phyloP scores from a whole-genome alignment of 2,888 invertebrate species.

The Microctonus hyperodae region DNA sequence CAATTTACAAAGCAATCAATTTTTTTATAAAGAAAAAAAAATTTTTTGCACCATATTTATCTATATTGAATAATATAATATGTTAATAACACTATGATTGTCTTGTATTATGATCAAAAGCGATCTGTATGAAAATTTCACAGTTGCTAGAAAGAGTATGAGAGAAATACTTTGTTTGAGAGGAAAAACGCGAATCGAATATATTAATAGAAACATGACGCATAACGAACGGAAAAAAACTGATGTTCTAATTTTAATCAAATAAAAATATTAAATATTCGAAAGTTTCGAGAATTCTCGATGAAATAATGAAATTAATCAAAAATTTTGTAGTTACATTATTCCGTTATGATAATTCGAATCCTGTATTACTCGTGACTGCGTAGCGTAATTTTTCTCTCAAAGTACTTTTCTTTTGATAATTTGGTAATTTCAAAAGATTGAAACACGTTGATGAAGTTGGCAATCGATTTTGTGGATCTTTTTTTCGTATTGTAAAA shows the following conservation, averaged over 20 bases:
- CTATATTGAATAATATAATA: too few relatives aligned
- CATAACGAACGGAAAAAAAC: background rate
- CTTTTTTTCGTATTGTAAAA: slow-evolving; percentile 95
- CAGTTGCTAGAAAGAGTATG: background rate
- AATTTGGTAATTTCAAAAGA: slow-evolving; percentile 96
- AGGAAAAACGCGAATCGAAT: slow-evolving; percentile 4
- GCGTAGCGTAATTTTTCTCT: slow-evolving; percentile 97
- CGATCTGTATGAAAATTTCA: background rate
- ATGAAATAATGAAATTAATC: slow-evolving; percentile 24
- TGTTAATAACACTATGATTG: too few relatives aligned
- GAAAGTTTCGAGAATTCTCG: background rate
- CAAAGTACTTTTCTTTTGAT: slow-evolving; percentile 93
- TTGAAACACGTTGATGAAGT: slow-evolving; percentile 99
- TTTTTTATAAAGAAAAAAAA: slow-evolving; percentile 34
- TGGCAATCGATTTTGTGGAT: slow-evolving; percentile 93
- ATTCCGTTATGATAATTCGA: slow-evolving; percentile 88
- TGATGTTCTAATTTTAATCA: slow-evolving; percentile 6
- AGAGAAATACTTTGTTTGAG: background rate
- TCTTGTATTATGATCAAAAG: background rate
- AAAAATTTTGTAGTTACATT: background rate
- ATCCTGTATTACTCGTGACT: slow-evolving; percentile 97
- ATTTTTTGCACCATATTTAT: background rate
- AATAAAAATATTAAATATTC: background rate
- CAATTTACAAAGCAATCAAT: slow-evolving; percentile 47
- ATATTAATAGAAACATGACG: slow-evolving; percentile 3